Evolutionary conservation across 2,113 vertebrate species (phyloP).

Genomic region (Herpetotheres cachinnans): DNA sequence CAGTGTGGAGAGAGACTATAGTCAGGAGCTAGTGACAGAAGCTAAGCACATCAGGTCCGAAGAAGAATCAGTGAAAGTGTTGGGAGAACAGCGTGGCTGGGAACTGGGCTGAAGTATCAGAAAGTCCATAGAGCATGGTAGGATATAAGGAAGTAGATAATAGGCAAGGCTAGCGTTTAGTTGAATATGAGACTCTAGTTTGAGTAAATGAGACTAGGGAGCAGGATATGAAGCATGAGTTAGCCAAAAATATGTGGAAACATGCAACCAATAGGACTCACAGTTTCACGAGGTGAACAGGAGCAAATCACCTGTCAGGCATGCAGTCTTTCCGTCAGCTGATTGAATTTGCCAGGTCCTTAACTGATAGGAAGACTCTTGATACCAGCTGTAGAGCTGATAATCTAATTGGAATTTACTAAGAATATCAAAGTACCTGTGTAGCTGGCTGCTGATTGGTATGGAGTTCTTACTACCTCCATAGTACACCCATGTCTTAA

Average conservation of each 20-base stretch:
- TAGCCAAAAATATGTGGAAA: neutral
- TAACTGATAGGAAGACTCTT: neutral
- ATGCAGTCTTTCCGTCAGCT: neutral
- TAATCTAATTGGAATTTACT: neutral
- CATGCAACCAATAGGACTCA: neutral
- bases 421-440: neutral
- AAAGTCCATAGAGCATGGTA: neutral
- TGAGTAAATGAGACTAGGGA: neutral
- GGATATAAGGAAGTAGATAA: neutral
- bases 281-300: neutral
- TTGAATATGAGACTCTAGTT: neutral
- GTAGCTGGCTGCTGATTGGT: neutral
- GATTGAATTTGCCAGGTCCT: neutral
- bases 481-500: neutral
- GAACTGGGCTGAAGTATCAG: neutral
- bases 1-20: neutral
- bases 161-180: neutral
- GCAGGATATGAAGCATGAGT: neutral
- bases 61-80: neutral
- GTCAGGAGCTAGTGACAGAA: neutral
- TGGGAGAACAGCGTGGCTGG: neutral
- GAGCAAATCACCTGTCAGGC: neutral
- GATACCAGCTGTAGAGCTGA: neutral
- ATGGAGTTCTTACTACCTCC: neutral
- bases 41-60: neutral